Evolutionary conservation across 2,797 vertebrate species (phyloP), one percentile per base, ranked within the genome.

Genomic region (Atherinosoma microstoma): DNA sequence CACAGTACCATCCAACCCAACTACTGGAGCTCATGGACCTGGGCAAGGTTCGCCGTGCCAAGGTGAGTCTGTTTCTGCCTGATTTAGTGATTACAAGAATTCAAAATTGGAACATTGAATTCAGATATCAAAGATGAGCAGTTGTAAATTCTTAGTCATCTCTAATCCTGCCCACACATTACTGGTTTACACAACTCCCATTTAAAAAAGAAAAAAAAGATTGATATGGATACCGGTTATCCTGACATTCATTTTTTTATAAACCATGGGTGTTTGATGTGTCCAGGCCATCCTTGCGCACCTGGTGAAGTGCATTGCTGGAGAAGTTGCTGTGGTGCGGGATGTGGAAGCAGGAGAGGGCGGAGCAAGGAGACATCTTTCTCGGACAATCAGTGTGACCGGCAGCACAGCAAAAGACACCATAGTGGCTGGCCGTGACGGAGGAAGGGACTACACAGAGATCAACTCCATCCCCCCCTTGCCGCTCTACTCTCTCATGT

Each of bases 391-490:
- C 87, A 99, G 98, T 1, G 98, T 99, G 70, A 99, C 98, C 0
- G 98, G 98, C 76, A 99, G 97, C 86, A 99, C 98, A 11, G 98
- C 97, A 35, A 99, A 99, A 83, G 98, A 99, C 78, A 98, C 96
- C 58, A 97, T 99, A 24, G 96, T 97, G 64, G 95, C 97, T 1
- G 98, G 98, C 20, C 97, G 98, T 29, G 97, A 99, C 3, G 97
- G 97, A 0, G 97, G 96, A 18, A 93, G 97, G 13, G 98, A 99
- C 91, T 99, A 99, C 84, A 99, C 98, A 0, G 98, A 99, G 84
- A 99, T 99, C 84, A 98, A 99, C 86, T 99, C 98, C n/a, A 98
- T 99, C 79, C 98, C 98, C 15, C 98, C 98, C 0, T 82, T 99
- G 63, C 98, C 98, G 0, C 94, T 99, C 0, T 96, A 99, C 13